Base-by-base conservation (phyloP, 2,888 invertebrate genomes). In the Troides aeacus region DNA sequence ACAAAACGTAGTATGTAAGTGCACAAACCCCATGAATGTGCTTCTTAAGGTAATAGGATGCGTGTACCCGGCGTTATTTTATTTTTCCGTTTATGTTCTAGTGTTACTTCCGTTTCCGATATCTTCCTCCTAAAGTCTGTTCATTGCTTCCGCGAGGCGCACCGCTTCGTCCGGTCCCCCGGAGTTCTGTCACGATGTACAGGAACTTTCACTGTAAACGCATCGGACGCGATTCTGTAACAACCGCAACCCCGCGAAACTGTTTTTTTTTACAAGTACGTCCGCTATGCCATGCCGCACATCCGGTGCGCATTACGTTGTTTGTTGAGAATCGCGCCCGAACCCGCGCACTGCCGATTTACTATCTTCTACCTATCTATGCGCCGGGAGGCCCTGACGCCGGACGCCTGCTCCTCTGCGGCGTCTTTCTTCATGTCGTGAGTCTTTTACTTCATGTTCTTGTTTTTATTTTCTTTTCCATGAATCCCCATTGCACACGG, bases 401-500 rank as follows among this genome's bases (percentile, higher is more conserved):
- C 62, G 53, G 68, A 57, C 73, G 72, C 70, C 73, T 75, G 74
- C 66, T 73, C 73, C 74, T 73, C 72, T 74, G 73, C 74, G 74
- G 73, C 75, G 76, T 75, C 76, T 75, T 75, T 80, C 78, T 81
- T 81, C 79, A 84, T 84, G 84, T 86, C 85, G 78, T 84, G 84
- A 84, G 77, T 85, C 84, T 83, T 84, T 87, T 89, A 87, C 88
- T 92, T 92, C 90, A 92, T 90, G 83, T 88, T 90, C 90, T 92
- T 87, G 88, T 92, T 92, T 91, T 92, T 89, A 90, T 92, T 93
- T 93, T 93, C 90, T 93, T 95, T 95, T 95, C 95, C 95, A 95
- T 95, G 95, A 95, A 95, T 94, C 95, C 95, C 89, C 87, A 90
- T 96, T 96, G 96, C 95, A 95, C 96, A 95, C 96, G 97, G 96